Evolutionary conservation across 23 tunicate genomes (phyloP), one percentile per base, ranked within the genome.

Genomic region (Styela clava): DNA sequence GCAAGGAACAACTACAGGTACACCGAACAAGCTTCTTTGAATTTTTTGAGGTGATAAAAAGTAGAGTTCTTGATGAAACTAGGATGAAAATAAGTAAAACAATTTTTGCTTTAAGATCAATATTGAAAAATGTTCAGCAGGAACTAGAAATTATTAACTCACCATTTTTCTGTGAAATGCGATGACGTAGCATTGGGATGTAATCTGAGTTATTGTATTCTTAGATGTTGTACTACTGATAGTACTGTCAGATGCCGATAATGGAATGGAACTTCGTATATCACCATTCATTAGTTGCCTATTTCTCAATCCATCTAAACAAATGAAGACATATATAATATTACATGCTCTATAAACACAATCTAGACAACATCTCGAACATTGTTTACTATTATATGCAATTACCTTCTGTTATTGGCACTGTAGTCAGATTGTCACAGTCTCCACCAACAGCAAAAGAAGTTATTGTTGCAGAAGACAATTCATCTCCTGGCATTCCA

Each of bases 81-180:
- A 78, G n/a, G 7, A 12, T 5, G 56, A 44, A 44, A 44, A 44
- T 72, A 61, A 77, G 61, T 52, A 78, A 31, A 1, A n/a, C 26
- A 28, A 78, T 32, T 20, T 20, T 20, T 20, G 24, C 18, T 32
- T 74, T 20, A 74, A 74, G n/a, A n/a, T n/a, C n/a, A n/a, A n/a
- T n/a, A n/a, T n/a, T n/a, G n/a, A n/a, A n/a, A n/a, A n/a, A n/a
- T n/a, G n/a, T n/a, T 18, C 20, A 56, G 63, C 63, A 56, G 63
- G 63, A n/a, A n/a, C n/a, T n/a, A n/a, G n/a, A n/a, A n/a, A n/a
- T n/a, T n/a, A n/a, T n/a, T n/a, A 12, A 89, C 90, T 78, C 28
- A 92, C 98, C 34, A 63, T 93, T 69, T 93, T 93, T 79, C 98
- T 81, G 73, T 93, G 98, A 84, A 78, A 81, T 16, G 98, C 98